Conservation (phyloP, 92 coral and sea anemone species). For the Paragorgia papillata region DNA sequence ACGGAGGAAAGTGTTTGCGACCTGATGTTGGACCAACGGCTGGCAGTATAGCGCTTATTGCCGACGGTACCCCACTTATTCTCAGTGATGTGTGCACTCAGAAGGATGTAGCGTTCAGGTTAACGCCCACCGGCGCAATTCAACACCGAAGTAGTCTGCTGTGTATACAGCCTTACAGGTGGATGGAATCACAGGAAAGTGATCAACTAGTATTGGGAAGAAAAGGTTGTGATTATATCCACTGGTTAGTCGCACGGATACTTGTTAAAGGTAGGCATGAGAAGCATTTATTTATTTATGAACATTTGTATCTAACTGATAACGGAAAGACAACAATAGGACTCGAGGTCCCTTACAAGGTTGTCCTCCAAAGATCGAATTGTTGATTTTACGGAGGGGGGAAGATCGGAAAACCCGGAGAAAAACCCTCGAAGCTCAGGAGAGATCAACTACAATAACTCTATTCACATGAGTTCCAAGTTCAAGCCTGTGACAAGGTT, state of each 20-base stretch:
- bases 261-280: constrained; percentile 34
- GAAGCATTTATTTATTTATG: too few relatives aligned
- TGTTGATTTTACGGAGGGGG: too few relatives aligned
- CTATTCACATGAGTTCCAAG: too few relatives aligned
- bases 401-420: too few relatives aligned
- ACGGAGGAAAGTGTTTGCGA: constrained; percentile 13
- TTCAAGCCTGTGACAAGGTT: too few relatives aligned
- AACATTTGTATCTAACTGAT: too few relatives aligned
- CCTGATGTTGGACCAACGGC: background rate
- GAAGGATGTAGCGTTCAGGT: constrained; percentile 9
- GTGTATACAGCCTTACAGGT: constrained; percentile 8
- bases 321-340: too few relatives aligned
- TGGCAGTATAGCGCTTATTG: background rate
- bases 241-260: background rate
- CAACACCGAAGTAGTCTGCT: constrained; percentile 13
- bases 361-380: too few relatives aligned
- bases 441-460: too few relatives aligned
- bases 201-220: constrained; percentile 17
- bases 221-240: constrained; percentile 6
- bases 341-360: too few relatives aligned
- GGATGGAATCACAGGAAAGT: background rate
- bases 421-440: too few relatives aligned
- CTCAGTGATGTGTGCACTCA: constrained; percentile 7
- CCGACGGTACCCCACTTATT: constrained; percentile 15
- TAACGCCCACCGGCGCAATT: constrained; percentile 16